phyloP scores from a whole-genome alignment of 2,888 invertebrate species.

The Eilema depressum region DNA sequence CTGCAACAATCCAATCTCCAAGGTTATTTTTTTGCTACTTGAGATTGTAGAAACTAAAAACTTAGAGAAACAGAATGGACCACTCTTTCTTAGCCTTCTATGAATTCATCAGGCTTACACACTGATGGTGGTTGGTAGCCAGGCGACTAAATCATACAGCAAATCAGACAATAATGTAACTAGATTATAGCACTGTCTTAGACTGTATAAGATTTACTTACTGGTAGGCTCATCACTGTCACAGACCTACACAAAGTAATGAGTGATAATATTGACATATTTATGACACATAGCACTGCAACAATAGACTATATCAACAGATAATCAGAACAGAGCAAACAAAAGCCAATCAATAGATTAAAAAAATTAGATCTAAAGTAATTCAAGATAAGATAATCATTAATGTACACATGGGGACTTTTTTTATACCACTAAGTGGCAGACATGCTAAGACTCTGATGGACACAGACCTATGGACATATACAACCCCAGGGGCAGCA shows the following conservation, averaged over 20 bases:
- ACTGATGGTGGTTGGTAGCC: no score
- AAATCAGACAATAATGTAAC: no score
- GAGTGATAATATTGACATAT: not conserved
- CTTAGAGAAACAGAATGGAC: not conserved
- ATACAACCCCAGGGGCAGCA: no score
- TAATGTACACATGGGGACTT: not conserved
- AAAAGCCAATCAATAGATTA: constrained; percentile 11
- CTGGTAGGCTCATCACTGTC: not conserved
- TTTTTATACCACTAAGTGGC: not conserved
- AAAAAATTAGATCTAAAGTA: not conserved
- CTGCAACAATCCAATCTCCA: constrained; percentile 5
- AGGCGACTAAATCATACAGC: no score
- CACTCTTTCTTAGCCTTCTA: not conserved
- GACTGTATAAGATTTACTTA: not conserved
- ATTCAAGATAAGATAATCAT: not conserved
- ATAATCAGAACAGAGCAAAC: constrained; percentile 4
- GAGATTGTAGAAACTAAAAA: not conserved
- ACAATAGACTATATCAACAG: not conserved
- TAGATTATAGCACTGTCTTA: no score
- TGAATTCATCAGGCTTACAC: not conserved
- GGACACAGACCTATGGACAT: no score
- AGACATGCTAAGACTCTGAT: no score
- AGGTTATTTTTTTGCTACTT: not conserved
- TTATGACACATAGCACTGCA: not conserved
- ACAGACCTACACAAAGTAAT: not conserved